Evolutionary conservation across 2,888 invertebrate genomes (phyloP), one percentile per base, ranked within the genome.

Genomic region (Gibbula magus): DNA sequence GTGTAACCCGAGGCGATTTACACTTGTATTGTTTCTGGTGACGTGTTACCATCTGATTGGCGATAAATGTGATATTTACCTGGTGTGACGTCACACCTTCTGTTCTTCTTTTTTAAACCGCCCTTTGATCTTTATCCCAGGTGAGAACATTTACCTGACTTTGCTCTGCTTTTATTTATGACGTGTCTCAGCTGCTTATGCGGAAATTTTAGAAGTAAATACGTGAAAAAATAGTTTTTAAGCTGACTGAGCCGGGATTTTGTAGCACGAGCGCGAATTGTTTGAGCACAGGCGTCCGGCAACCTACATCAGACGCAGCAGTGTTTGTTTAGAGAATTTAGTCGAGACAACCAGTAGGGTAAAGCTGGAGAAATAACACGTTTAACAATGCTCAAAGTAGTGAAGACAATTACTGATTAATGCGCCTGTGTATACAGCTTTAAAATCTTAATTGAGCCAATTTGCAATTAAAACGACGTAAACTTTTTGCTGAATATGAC

Each of bases 191-290:
- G 61, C 16, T 25, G 29, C 61, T 61, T 61, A 61, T 25, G 29
- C 61, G 61, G 61, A 61, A 61, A 61, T 61, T 61, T 29, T 25
- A 61, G 61, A 61, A 45, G 45, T 29, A 61, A 61, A 61, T 61
- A 61, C 61, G 61, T 61, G 61, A 61, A 61, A 61, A 61, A 61
- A 61, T 29, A 61, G 29, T 25, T 29, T 29, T 25, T 13, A 25
- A 25, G 61, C 29, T 29, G 10, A 16, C 61, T 25, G 13, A 61
- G 61, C 61, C 16, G 61, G 61, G 61, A 29, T 61, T 61, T 61
- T 29, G 22, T 29, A 29, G 16, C 61, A 29, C 61, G 29, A 61
- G 29, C 13, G 25, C 61, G 16, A 25, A 22, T 18, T 61, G 61
- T 61, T 61, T 61, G 61, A 13, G 3, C 25, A 61, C 2, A 29